Base-by-base conservation (phyloP, 2,113 vertebrate genomes). In the Gasterosteus aculeatus region DNA sequence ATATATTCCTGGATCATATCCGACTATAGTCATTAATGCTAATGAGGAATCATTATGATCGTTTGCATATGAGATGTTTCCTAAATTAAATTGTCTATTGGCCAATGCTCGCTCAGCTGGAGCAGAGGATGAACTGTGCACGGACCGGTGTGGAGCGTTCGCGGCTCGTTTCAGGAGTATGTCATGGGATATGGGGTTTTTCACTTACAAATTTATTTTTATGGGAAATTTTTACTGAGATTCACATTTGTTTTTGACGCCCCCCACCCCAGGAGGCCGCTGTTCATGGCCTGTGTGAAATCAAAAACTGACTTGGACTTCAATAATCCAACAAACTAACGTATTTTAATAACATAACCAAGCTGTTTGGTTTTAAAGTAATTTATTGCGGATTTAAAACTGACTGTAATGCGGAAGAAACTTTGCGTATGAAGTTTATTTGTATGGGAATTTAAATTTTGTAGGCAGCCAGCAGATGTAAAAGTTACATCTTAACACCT, bases 1-100 rank as follows among this genome's bases (percentile, higher is more conserved):
- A 80, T 85, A 83, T 80, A 85, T 77, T 85, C 77, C 54, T 84
- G 81, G 81, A 86, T 86, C 62, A 80, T 65, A 85, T 84, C 80
- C 81, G 64, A 72, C 35, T 61, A 38, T 39, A 51, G 39, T 69
- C 82, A 87, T 91, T 89, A 84, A 75, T 75, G 87, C 72, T 85
- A 85, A 89, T 86, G 76, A 42, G n/a, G 49, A 69, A 75, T 88
- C 78, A 86, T 84, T 81, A 86, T 51, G 0, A 38, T 73, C 71
- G 67, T 78, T 85, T 80, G 69, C 80, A 77, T 80, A 51, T 31
- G 61, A 80, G 69, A 76, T 70, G 54, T 72, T 87, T 81, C 69
- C 26, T 76, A 75, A 76, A 88, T 75, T 38, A 68, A 76, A 73
- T 56, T 59, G 80, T 82, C 77, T 90, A 41, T 77, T 2, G 47